Conservation (phyloP, 2,113 vertebrate genomes). For the Procavia capensis region DNA sequence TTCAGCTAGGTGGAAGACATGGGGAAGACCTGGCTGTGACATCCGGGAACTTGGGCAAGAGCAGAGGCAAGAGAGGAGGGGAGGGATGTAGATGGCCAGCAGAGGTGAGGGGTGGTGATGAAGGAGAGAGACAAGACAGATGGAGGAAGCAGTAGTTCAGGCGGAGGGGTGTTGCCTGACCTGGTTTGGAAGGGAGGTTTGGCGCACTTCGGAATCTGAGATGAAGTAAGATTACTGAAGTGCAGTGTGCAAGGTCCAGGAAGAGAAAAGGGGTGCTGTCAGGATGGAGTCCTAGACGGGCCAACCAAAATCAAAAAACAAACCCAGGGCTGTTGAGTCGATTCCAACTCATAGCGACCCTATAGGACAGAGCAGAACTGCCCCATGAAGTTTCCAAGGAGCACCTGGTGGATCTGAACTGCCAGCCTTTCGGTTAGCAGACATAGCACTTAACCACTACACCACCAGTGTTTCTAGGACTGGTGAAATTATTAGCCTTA, state of each 20-base stretch:
- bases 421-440: too few species aligned
- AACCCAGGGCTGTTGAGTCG: too few species aligned
- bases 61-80: neutral
- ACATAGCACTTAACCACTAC: too few species aligned
- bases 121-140: neutral
- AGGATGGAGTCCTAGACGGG: neutral
- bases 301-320: too few species aligned
- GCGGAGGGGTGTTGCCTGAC: too few species aligned
- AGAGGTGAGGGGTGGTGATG: neutral
- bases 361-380: too few species aligned
- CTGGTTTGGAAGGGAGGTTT: neutral
- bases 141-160: accelerated
- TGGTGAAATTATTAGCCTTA: neutral
- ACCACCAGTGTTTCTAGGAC: too few species aligned
- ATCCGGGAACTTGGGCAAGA: neutral
- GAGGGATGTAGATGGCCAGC: accelerated
- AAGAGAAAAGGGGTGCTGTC: neutral
- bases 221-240: neutral
- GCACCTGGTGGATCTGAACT: too few species aligned
- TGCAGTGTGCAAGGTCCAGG: accelerated
- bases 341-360: too few species aligned
- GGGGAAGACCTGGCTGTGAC: accelerated
- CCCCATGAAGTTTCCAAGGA: too few species aligned
- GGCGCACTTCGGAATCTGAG: accelerated
- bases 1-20: neutral